Evolutionary conservation across 2,888 invertebrate genomes (phyloP), one percentile per base, ranked within the genome.

Genomic region (Allygus modestus): DNA sequence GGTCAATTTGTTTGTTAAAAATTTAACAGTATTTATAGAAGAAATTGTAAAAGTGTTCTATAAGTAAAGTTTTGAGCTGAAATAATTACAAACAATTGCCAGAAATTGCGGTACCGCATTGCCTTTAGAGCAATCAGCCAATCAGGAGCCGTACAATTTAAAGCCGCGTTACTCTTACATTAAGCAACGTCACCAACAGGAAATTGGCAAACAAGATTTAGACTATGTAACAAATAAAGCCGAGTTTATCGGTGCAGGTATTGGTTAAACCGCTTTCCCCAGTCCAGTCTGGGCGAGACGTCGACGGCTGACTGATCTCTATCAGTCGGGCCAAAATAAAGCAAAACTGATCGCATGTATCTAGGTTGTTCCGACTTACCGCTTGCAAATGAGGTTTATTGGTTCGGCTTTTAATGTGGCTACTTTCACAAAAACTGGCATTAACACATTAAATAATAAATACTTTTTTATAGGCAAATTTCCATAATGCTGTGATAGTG

Each of bases 331-430:
- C 28, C 26, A 20, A 28, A 28, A 46, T 46, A 46, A 46, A 46
- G 46, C 46, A 46, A 46, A 61, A 11, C 23, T 23, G 28, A 61
- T 61, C 28, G 61, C 61, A 61, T 61, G 61, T 61, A 61, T 61
- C 61, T 61, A 20, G 61, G 61, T 61, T 61, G 61, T 23, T 23
- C 2, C 61, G 1, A 46, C 46, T 46, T 46, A 46, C 46, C n/a
- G 12, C 46, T 46, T 46, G 46, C 46, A 46, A 46, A 46, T 46
- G 46, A 46, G 46, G 46, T 46, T 46, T 46, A 46, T 17, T 17
- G 46, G 46, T 7, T 2, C 46, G 1, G 17, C 12, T 46, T 46
- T 46, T 46, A 46, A 46, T 46, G 46, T 46, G 46, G 1, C 46
- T 46, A 17, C 46, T 46, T 46, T 46, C 46, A 46, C 46, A 46